These are phyloP conservation scores for Pycnomerus fuliginosus DNA, from an alignment of 2,888 invertebrate genomes.

Conservation along the genomic window DNA sequence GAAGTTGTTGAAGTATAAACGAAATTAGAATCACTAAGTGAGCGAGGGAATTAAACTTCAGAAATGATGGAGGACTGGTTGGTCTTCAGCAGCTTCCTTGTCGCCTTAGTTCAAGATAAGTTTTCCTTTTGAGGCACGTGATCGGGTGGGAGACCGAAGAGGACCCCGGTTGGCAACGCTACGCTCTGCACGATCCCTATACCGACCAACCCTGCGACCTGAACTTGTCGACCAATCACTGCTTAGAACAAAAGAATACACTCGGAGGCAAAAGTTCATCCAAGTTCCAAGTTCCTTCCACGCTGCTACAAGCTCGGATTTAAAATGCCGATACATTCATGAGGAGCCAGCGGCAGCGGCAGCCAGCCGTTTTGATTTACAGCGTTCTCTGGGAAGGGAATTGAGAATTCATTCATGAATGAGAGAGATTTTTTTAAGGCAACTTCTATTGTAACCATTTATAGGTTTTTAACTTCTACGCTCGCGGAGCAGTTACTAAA, in stretches of 20 bases:
- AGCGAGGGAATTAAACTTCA: slow-evolving; percentile 20
- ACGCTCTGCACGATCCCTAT: slow-evolving; percentile 10
- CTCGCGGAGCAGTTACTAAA: too few species aligned
- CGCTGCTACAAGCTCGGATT: too few species aligned
- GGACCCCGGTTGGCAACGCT: slow-evolving; percentile 21
- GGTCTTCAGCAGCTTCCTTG: not conserved
- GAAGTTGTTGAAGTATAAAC: slow-evolving; percentile 12
- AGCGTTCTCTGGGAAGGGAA: too few species aligned
- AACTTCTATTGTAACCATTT: too few species aligned
- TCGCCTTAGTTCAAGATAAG: slow-evolving; percentile 1
- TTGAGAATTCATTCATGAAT: too few species aligned
- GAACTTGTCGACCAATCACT: slow-evolving; percentile 53
- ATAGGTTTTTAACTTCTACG: too few species aligned
- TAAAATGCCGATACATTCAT: too few species aligned
- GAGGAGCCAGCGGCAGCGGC: too few species aligned
- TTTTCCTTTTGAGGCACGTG: slow-evolving; percentile 1
- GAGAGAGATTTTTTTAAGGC: too few species aligned
- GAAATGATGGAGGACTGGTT: slow-evolving; percentile 1
- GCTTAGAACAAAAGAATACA: slow-evolving; percentile 55
- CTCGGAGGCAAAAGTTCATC: slow-evolving; percentile 43
- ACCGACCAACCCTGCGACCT: slow-evolving; percentile 47
- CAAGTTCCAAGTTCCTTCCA: too few species aligned
- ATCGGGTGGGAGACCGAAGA: slow-evolving; percentile 18
- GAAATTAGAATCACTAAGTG: slow-evolving; percentile 21
- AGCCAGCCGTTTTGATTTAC: too few species aligned